Evolutionary conservation across 92 coral and sea anemone genomes (phyloP).

Genomic region (Montipora capitata): DNA sequence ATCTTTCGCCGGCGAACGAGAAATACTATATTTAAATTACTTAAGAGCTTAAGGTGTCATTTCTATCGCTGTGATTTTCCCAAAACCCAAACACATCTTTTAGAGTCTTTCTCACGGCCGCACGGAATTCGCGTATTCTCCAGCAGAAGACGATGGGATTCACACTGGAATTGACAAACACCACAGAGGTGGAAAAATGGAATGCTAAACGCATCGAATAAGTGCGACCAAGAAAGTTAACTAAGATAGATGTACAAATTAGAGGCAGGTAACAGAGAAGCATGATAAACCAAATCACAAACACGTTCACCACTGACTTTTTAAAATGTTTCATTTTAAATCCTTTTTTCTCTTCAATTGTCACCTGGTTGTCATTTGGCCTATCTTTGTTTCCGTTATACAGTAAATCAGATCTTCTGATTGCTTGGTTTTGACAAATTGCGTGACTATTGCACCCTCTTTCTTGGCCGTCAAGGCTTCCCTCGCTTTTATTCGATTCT

Average conservation of each 20-base stretch:
- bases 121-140: conserved; percentile 56
- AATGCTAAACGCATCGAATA: conserved; percentile 40
- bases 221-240: conserved; percentile 18
- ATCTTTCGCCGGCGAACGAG: too few relatives aligned
- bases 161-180: conserved; percentile 49
- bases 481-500: neutral
- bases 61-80: neutral
- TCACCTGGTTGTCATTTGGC: neutral
- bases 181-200: conserved; percentile 42
- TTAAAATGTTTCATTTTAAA: conserved; percentile 41
- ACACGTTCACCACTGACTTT: conserved; percentile 47
- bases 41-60: neutral
- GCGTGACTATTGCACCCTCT: neutral
- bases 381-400: neutral
- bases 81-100: conserved; percentile 28
- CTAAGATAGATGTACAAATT: conserved; percentile 19
- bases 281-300: conserved; percentile 54
- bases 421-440: neutral
- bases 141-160: conserved; percentile 43
- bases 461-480: neutral
- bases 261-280: conserved; percentile 41
- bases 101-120: conserved; percentile 35
- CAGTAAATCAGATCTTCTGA: neutral
- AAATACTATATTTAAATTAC: neutral
- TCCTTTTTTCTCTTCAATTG: neutral